Evolutionary conservation across 2,888 invertebrate genomes (phyloP).

Genomic region (Emmelina monodactyla): DNA sequence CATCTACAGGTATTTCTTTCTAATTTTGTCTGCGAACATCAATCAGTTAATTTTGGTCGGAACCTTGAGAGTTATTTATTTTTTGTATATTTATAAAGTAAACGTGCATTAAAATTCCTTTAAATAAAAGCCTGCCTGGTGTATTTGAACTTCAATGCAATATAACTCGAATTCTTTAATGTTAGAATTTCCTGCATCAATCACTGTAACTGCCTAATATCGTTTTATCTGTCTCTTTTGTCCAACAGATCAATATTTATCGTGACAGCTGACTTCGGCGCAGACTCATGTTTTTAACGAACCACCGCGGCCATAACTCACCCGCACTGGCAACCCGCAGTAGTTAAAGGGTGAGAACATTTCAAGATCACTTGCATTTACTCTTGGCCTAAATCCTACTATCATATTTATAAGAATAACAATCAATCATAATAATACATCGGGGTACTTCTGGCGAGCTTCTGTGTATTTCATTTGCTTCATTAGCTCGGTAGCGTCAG

Average conservation of each 20-base stretch:
- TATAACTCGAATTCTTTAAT: too few relatives aligned
- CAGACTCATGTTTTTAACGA: conserved; percentile 30
- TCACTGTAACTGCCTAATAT: too few relatives aligned
- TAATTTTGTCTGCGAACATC: too few relatives aligned
- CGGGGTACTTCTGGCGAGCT: conserved; percentile 25
- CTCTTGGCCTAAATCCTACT: conserved; percentile 48
- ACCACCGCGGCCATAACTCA: conserved; percentile 29
- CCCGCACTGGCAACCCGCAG: conserved; percentile 33
- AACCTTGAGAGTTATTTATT: too few relatives aligned
- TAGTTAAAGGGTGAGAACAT: conserved; percentile 41
- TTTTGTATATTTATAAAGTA: too few relatives aligned
- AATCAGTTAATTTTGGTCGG: too few relatives aligned
- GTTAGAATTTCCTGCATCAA: too few relatives aligned
- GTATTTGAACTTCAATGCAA: too few relatives aligned
- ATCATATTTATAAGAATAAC: conserved; percentile 44
- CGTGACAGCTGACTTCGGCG: conserved; percentile 5
- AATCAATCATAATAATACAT: conserved; percentile 45
- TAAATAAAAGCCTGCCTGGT: too few relatives aligned
- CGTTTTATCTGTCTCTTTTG: conserved; percentile 2
- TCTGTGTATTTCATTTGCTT: conserved; percentile 22
- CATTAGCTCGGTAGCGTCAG: conserved; percentile 26
- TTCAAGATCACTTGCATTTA: conserved; percentile 34
- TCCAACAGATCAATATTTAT: conserved; percentile 15
- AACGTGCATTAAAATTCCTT: too few relatives aligned
- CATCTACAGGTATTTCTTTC: too few relatives aligned